Base-by-base conservation (phyloP, 2,797 vertebrate species). In the Anomalospiza imberbis region DNA sequence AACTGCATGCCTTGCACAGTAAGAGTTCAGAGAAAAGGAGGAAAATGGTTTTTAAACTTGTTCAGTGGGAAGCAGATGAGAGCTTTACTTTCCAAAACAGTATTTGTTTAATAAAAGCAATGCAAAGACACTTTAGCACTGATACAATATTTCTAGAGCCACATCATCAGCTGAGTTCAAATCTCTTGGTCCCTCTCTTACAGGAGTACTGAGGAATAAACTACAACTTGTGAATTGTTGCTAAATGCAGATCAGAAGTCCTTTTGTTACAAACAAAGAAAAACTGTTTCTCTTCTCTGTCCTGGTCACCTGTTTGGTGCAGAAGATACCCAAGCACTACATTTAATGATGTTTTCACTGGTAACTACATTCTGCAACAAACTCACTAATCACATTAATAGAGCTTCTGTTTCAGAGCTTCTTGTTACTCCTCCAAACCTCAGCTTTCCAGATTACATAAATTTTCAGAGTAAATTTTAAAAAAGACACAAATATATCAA, bases 61-160 rank as follows among this genome's bases (percentile, higher is more conserved):
- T 72, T 84, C 78, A 60, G 65, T 45, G 26, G 80, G 92, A 73
- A 92, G 73, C 38, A 95, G 78, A 95, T 79, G 85, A 90, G 14
- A 51, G 19, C 55, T 92, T 94, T 76, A 81, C 45, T 93, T 95
- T 83, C 50, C 81, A n/a, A 72, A 90, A 42, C 32, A 53, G n/a
- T 67, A 48, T 91, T 95, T 86, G 84, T 86, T 94, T 73, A 93
- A 67, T 61, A 85, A 63, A 92, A 85, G 15, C 47, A 60, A 26
- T 60, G 31, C 31, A 92, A 78, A 79, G 89, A 85, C 47, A 45
- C 73, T 81, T 92, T 24, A 89, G 29, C 58, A 75, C 13, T 61
- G 58, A 25, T 60, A 45, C 7, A 62, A 5, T 47, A 65, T 68
- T 89, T 92, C 61, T 40, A 44, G 58, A 68, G 29, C 25, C 34